Evolutionary conservation across 2,113 vertebrate species (phyloP).

Genomic region (Ictalurus furcatus): DNA sequence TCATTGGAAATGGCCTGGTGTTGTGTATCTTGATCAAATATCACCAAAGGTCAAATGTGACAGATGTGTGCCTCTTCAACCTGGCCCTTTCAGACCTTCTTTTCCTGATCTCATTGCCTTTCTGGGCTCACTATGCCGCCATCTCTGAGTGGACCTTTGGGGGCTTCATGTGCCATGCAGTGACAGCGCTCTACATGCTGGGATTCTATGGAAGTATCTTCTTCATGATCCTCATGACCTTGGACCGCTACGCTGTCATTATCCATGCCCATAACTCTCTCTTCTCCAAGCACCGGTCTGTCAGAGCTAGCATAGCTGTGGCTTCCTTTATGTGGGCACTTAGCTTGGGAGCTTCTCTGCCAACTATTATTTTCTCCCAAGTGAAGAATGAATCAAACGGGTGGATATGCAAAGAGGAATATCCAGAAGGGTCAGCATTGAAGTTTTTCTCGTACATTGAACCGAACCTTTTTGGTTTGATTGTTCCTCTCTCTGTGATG

Average conservation of each 20-base stretch:
- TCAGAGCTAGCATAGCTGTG: conserved; percentile 58
- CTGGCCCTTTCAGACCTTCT: conserved; percentile 83
- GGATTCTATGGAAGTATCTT: conserved; percentile 85
- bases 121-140: conserved; percentile 68
- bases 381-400: conserved; percentile 23
- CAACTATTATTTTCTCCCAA: conserved; percentile 66
- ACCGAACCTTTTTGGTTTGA: conserved; percentile 77
- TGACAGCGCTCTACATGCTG: conserved; percentile 67
- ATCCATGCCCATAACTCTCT: conserved; percentile 64
- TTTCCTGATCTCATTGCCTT: conserved; percentile 82
- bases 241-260: conserved; percentile 84
- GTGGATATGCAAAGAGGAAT: conserved; percentile 55
- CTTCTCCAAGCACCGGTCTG: conserved; percentile 67
- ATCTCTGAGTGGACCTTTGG: conserved; percentile 77
- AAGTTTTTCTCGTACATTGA: conserved; percentile 64
- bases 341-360: conserved; percentile 70
- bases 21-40: conserved; percentile 75
- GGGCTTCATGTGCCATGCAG: conserved; percentile 72
- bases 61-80: conserved; percentile 85
- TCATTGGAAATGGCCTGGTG: conserved; percentile 78
- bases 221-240: conserved; percentile 84
- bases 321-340: conserved; percentile 61
- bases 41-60: conserved; percentile 74
- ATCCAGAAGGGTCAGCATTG: conserved; percentile 57
- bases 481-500: conserved; percentile 78